Base-by-base conservation (phyloP, 2,888 invertebrate genomes). In the Spodoptera exigua region DNA sequence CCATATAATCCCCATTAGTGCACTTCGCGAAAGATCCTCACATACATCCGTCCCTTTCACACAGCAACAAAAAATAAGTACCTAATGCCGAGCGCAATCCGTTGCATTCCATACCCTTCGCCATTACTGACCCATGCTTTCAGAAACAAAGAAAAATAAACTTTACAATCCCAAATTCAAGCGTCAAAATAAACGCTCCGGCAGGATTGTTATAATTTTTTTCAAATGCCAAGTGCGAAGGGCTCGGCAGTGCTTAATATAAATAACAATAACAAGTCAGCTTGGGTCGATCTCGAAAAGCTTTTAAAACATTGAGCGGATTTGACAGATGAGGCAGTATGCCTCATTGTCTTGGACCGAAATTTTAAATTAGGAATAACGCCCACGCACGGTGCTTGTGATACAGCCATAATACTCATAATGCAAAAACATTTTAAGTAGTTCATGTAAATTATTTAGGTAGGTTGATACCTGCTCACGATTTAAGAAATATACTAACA, bases 211-310 rank as follows among this genome's bases (percentile, higher is more conserved):
- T 86, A 83, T 70, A 47, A 52, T 64, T 68, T 76, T 27, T 89
- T 86, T 86, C 76, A 66, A 80, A 79, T 68, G 62, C 83, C 86
- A 89, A 90, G 90, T 91, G 90, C 90, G 86, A 91, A 90, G 91
- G 92, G 91, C 88, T 70, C 83, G 80, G 85, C 90, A 89, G 90
- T 92, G 89, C 90, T 89, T 86, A 88, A 90, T 92, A 91, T 92
- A 91, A 92, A 92, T 92, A 93, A 92, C 91, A 93, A 92, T 92
- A 91, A 91, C 87, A 87, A 88, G 83, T 86, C 84, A 83, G 86
- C 78, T 83, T 82, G 87, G 84, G 80, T 84, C 85, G 87, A 85
- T 79, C 82, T 86, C 84, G 82, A 86, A 86, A 86, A 87, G 87
- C 88, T 91, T 80, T 91, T 88, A 85, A 85, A 89, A 90, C 89